Evolutionary conservation across 1,140 invertebrate genomes (phyloP).

Genomic region (Acromyrmex charruanus): DNA sequence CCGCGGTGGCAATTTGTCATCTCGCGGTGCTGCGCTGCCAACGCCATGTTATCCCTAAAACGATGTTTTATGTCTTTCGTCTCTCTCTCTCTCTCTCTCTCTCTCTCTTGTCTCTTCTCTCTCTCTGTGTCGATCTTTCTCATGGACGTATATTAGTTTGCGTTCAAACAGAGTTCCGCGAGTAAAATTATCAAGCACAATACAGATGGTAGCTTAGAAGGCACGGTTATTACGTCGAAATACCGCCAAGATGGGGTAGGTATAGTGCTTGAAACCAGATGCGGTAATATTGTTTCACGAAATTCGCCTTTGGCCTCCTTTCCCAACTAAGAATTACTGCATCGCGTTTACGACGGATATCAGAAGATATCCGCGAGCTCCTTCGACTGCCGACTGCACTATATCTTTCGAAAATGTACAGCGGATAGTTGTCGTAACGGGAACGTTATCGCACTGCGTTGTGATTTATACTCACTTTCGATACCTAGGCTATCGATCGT

Average conservation of each 20-base stretch:
- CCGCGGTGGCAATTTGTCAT: conserved; percentile 62
- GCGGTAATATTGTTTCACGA: conserved; percentile 42
- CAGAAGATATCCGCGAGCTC: conserved; percentile 30
- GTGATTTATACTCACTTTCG: conserved; percentile 60
- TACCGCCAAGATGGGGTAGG: neutral
- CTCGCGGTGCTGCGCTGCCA: conserved; percentile 48
- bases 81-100: neutral
- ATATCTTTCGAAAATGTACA: conserved; percentile 18
- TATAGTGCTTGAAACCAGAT: conserved; percentile 29
- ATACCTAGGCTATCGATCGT: conserved; percentile 46
- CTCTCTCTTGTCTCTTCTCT: neutral
- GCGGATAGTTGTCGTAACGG: conserved; percentile 40
- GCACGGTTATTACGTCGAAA: conserved; percentile 11
- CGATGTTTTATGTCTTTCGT: conserved; percentile 54
- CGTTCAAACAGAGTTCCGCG: conserved; percentile 26
- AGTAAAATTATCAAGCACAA: conserved; percentile 60
- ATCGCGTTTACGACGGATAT: conserved; percentile 46
- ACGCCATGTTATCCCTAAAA: conserved; percentile 58
- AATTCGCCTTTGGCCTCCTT: conserved; percentile 31
- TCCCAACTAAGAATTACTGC: conserved; percentile 42
- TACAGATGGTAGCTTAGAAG: neutral
- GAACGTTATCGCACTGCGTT: conserved; percentile 16
- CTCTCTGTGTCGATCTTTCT: neutral
- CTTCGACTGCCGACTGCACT: conserved; percentile 31
- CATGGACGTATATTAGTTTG: conserved; percentile 24